These are phyloP conservation scores for Agelastica alni DNA, from an alignment of 2,888 invertebrate genomes.

Conservation along the genomic window DNA sequence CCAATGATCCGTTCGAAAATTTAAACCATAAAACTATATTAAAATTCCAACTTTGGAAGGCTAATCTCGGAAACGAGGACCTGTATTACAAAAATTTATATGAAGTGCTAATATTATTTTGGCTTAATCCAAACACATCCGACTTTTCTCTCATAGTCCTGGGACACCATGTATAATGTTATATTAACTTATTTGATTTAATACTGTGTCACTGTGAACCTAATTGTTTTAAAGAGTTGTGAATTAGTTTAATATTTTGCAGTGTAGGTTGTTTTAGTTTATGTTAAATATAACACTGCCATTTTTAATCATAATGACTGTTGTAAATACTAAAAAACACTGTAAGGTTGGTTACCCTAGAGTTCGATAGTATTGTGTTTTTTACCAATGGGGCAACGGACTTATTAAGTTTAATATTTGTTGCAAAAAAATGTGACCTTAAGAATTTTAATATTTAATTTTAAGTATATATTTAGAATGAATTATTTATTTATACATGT, in stretches of 20 bases:
- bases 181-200: too few species aligned
- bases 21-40: too few species aligned
- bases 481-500: not conserved
- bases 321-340: constrained; percentile 17
- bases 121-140: too few species aligned
- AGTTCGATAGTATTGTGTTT: constrained; percentile 19
- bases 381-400: constrained; percentile 18
- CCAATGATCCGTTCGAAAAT: too few species aligned
- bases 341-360: constrained; percentile 13
- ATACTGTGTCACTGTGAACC: constrained; percentile 39
- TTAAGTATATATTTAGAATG: constrained; percentile 3
- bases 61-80: too few species aligned
- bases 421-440: constrained; percentile 5
- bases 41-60: too few species aligned
- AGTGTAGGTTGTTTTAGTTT: constrained; percentile 36
- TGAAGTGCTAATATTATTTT: too few species aligned
- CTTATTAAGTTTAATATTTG: constrained; percentile 1
- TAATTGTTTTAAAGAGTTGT: constrained; percentile 18
- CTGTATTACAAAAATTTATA: too few species aligned
- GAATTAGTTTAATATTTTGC: constrained; percentile 30
- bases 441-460: constrained; percentile 4
- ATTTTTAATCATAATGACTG: constrained; percentile 30
- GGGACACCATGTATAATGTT: too few species aligned
- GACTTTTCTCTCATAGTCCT: too few species aligned
- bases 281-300: constrained; percentile 39